Conservation (phyloP, 2,888 invertebrate genomes). For the Leptinotarsa peninsularis region DNA sequence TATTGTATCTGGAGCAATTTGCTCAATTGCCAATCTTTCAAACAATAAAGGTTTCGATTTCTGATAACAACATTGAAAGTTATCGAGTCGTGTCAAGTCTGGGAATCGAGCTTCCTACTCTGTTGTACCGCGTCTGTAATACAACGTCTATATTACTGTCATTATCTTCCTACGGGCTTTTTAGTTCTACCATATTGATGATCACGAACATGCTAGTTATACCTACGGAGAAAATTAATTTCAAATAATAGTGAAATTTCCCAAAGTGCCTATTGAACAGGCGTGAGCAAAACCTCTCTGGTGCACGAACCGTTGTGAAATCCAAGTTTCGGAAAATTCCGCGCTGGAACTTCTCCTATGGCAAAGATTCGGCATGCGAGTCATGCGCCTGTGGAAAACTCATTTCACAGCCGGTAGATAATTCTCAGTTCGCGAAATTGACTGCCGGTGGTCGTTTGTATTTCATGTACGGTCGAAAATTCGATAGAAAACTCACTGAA, state of each 20-base stretch:
- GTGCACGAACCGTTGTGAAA: not conserved
- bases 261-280: not conserved
- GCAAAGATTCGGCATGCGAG: conserved; percentile 1
- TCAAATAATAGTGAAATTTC: not conserved
- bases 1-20: no score
- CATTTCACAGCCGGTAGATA: conserved; percentile 10
- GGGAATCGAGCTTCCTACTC: no score
- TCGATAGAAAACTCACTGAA: conserved; percentile 29
- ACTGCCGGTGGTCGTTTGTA: conserved; percentile 34
- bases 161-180: no score
- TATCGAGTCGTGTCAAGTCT: no score
- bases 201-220: no score
- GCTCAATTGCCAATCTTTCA: no score
- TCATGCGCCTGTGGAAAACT: conserved; percentile 18
- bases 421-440: conserved; percentile 42
- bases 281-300: not conserved
- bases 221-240: no score
- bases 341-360: conserved; percentile 2
- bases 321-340: conserved; percentile 1
- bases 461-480: conserved; percentile 29
- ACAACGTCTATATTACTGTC: no score
- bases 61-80: no score
- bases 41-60: no score
- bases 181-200: no score
- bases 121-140: no score